A percentile compares a stretch with the other conserved stretches of the same genome.
Evolutionary conservation across 2,797 vertebrate genomes (phyloP).

Genomic region (Protonibea diacanthus): DNA sequence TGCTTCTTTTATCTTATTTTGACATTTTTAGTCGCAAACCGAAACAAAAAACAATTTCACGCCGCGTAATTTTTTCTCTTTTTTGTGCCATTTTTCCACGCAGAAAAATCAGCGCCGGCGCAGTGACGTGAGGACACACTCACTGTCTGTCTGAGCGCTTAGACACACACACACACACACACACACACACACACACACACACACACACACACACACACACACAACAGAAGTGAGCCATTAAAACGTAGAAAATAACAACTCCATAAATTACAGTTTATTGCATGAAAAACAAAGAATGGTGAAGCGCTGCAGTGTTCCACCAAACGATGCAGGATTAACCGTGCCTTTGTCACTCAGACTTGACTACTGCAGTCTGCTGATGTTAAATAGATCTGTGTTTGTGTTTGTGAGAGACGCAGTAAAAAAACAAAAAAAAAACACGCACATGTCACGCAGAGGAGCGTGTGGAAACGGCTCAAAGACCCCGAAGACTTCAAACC

Average conservation of each 20-base stretch:
- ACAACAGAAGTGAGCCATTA: slow-evolving; percentile 52
- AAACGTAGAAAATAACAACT: slow-evolving; percentile 65
- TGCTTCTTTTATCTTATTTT: not conserved
- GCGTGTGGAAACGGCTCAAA: no score
- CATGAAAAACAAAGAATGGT: slow-evolving; percentile 59
- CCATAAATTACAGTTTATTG: slow-evolving; percentile 64
- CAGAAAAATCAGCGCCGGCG: not conserved
- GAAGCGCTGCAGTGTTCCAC: slow-evolving; percentile 13
- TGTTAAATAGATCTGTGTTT: slow-evolving; percentile 9
- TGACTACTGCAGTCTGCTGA: slow-evolving; percentile 7
- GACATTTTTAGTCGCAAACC: not conserved
- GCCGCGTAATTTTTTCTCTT: slow-evolving; percentile 20
- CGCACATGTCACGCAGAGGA: no score
- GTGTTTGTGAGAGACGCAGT: slow-evolving; percentile 7
- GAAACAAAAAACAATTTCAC: slow-evolving; percentile 11
- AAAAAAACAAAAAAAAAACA: not conserved
- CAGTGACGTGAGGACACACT: slow-evolving; percentile 35
- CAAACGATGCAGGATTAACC: slow-evolving; percentile 13
- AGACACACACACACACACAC: not conserved
- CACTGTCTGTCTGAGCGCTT: slow-evolving; percentile 30
- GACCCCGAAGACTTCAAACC: no score
- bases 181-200: no score
- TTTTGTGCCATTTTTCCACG: slow-evolving; percentile 12
- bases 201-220: no score
- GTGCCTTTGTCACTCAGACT: slow-evolving; percentile 22